Base-by-base conservation (phyloP, 2,888 invertebrate species). In the Cheilosia variabilis region DNA sequence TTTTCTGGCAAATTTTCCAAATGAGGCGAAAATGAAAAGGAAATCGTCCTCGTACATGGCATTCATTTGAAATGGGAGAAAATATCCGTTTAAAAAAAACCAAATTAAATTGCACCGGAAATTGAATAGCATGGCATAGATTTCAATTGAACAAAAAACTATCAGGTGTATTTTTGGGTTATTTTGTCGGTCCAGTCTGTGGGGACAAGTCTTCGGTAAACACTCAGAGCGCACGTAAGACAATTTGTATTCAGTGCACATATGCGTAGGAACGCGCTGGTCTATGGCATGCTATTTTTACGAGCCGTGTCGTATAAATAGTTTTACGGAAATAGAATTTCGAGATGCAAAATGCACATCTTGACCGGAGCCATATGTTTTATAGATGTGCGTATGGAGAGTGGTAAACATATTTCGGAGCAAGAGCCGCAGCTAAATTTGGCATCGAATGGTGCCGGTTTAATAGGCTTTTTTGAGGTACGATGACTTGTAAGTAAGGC, bases 321-420 rank as follows among this genome's bases (percentile, higher is more conserved):
- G 72, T 60, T 58, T 53, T 24, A 58, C 72, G 63, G 65, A 78
- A 78, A 78, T 78, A 78, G 69, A 71, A 50, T 78, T 78, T 65
- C 71, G 72, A 79, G 72, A 72, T 79, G 79, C 79, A 79, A 79
- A 72, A 79, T 79, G 79, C 79, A 79, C 79, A 79, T 79, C 79
- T 79, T 79, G 79, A 79, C 79, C 79, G 66, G 79, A 72, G 66
- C 72, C 41, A 79, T 72, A 78, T 4, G 4, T 27, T 55, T 31
- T 27, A 55, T 53, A 6, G n/a, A 27, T 24, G n/a, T 5, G 17
- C 15, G 17, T n/a, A 31, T 55, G 10, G 53, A 5, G 4, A 1
- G 6, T 27, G 24, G 22, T 53, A 15, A 53, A 53, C 15, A 13
- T 4, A 34, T n/a, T 34, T 31, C 15, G 15, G 55, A 15, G 31